Conservation (phyloP, 2,888 invertebrate species). For the Caenorhabditis wallacei region DNA sequence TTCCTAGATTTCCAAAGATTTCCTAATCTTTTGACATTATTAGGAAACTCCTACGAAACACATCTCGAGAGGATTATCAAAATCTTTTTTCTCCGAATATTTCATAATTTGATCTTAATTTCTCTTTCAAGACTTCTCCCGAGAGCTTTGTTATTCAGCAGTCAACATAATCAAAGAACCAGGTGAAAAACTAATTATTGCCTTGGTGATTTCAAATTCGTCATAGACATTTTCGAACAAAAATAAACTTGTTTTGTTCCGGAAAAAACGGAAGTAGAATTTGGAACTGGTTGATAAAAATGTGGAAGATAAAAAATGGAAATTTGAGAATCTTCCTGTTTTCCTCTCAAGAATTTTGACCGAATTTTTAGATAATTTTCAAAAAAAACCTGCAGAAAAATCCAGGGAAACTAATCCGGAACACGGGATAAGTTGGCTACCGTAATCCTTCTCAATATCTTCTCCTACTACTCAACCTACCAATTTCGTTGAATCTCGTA, state of each 20-base stretch:
- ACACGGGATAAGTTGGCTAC: background rate
- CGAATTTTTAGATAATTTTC: too few relatives aligned
- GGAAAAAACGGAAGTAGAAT: background rate
- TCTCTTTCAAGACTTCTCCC: background rate
- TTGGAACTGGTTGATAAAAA: background rate
- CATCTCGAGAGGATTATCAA: background rate
- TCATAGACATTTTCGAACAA: background rate
- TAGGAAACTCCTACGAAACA: background rate
- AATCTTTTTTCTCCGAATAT: background rate
- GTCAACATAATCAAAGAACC: conserved; percentile 6
- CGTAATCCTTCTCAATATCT: background rate
- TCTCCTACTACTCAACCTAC: conserved; percentile 7
- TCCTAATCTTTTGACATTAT: conserved; percentile 19
- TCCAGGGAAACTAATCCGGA: background rate
- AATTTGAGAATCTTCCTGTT: too few relatives aligned
- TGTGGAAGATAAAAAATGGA: too few relatives aligned
- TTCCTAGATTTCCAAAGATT: background rate
- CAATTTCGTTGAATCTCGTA: conserved; percentile 58
- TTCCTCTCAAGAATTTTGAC: too few relatives aligned
- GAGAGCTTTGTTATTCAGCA: background rate
- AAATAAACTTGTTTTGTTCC: background rate
- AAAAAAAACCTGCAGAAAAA: background rate
- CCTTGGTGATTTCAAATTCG: conserved; percentile 15
- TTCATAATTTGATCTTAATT: conserved; percentile 8
- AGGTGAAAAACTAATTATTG: conserved; percentile 41